These are phyloP conservation scores for Promerops cafer DNA, from an alignment of 2,113 vertebrate genomes.

Conservation along the genomic window DNA sequence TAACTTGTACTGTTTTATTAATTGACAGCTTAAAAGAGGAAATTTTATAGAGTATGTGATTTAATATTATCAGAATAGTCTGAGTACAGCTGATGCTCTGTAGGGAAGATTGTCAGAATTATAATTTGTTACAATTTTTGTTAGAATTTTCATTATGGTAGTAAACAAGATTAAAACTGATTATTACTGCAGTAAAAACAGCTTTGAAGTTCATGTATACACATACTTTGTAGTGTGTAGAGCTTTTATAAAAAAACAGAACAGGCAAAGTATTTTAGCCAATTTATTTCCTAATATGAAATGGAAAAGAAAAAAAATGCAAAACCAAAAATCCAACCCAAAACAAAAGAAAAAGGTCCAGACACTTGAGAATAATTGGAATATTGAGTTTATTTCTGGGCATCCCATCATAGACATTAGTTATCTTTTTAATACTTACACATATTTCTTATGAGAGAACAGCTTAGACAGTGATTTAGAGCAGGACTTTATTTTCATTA, in stretches of 20 bases:
- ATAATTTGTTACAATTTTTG: not conserved
- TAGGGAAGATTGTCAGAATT: not conserved
- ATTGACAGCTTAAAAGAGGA: not conserved
- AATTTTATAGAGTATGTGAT: not conserved
- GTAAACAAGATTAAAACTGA: not conserved
- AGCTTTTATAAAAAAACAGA: not conserved
- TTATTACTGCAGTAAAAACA: not conserved
- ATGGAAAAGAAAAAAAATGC: not conserved
- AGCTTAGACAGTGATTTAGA: not conserved
- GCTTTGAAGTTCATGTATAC: not conserved
- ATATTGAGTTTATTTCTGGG: conserved; percentile 20
- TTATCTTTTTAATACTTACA: not conserved
- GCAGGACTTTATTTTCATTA: conserved; percentile 4
- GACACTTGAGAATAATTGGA: not conserved
- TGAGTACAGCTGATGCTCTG: not conserved
- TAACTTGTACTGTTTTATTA: not conserved
- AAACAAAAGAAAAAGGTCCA: not conserved
- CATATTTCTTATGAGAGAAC: not conserved
- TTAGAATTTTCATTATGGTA: not conserved
- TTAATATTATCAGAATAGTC: not conserved
- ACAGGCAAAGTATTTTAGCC: not conserved
- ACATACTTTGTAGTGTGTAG: not conserved
- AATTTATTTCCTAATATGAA: not conserved
- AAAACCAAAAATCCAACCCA: not conserved
- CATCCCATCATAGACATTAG: not conserved